These are phyloP conservation scores for Enteromius anoplus DNA, from an alignment of 2,797 vertebrate genomes.

Conservation along the genomic window DNA sequence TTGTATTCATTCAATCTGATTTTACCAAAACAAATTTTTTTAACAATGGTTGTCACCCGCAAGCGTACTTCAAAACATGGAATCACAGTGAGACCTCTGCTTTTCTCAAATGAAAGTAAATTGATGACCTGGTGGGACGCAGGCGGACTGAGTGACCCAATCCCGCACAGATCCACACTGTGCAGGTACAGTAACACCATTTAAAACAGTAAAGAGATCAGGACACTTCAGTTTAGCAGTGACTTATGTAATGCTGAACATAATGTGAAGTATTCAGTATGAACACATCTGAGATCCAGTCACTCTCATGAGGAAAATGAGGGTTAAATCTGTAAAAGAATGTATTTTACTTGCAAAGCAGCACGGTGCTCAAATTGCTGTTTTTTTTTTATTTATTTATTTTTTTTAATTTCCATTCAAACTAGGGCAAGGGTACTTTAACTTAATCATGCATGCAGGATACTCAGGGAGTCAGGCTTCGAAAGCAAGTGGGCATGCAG, in stretches of 20 bases:
- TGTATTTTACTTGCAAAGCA: conserved; percentile 29
- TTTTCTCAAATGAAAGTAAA: background rate
- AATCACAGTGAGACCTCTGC: background rate
- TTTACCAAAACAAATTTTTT: background rate
- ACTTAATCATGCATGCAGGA: conserved; percentile 36
- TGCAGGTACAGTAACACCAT: background rate
- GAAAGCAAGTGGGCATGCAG: conserved; percentile 13
- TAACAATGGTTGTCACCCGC: background rate
- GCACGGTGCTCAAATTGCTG: background rate
- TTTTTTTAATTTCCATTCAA: background rate
- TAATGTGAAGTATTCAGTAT: background rate
- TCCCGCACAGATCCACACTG: background rate
- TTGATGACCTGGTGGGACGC: background rate
- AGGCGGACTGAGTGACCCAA: background rate
- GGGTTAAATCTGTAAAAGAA: background rate
- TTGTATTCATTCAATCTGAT: background rate
- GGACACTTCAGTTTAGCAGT: background rate
- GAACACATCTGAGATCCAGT: background rate
- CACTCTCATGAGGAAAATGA: background rate
- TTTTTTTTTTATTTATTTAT: no score
- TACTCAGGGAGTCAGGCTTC: background rate
- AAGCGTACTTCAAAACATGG: background rate
- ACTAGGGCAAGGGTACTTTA: conserved; percentile 32
- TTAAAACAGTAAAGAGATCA: background rate
- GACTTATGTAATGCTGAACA: conserved; percentile 4